These are phyloP conservation scores for Meta bourneti DNA, from an alignment of 2,888 invertebrate genomes.

Conservation along the genomic window DNA sequence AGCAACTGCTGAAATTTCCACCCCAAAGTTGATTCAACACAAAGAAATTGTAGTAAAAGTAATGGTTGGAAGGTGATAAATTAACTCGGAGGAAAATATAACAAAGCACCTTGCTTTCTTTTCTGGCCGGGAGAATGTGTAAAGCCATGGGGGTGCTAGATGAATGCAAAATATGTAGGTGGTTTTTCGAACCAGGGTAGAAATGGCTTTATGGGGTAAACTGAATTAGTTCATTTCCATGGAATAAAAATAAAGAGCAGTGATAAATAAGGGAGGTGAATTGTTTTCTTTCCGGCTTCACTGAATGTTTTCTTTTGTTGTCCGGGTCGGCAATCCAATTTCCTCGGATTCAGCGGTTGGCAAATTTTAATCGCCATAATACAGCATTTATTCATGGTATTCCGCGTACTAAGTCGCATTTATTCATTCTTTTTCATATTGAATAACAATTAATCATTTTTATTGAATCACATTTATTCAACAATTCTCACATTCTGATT, in stretches of 20 bases:
- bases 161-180: slow-evolving; percentile 15
- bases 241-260: neutral
- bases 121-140: neutral
- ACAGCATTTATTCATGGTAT: neutral
- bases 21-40: neutral
- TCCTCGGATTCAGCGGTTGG: neutral
- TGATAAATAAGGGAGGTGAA: neutral
- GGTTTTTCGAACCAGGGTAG: neutral
- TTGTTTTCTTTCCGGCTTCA: neutral
- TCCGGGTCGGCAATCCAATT: neutral
- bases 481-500: too few relatives aligned
- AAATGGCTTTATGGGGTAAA: slow-evolving; percentile 2
- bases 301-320: neutral
- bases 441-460: neutral
- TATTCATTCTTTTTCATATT: neutral
- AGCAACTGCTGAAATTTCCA: slow-evolving; percentile 20
- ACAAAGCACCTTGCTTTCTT: slow-evolving; percentile 9
- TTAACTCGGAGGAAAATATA: slow-evolving; percentile 10
- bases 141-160: neutral
- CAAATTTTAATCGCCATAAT: neutral
- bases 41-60: slow-evolving; percentile 12
- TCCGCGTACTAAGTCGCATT: neutral
- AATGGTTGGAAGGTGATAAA: slow-evolving; percentile 27
- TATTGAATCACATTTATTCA: too few relatives aligned
- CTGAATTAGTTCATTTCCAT: neutral